Conservation (phyloP, 2,888 invertebrate genomes). For the Melinaea marsaeus region DNA sequence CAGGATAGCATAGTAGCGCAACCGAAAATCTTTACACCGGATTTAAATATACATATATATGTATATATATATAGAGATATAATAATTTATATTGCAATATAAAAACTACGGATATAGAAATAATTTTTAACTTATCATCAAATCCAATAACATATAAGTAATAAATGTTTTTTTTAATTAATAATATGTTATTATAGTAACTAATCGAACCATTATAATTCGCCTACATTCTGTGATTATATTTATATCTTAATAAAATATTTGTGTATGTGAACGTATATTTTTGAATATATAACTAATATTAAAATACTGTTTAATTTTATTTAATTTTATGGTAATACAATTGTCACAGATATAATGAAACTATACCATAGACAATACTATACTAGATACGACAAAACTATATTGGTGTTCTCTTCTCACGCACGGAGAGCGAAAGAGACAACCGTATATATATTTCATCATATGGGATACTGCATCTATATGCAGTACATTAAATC, state of each 20-base stretch:
- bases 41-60: no score
- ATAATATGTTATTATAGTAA: no score
- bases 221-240: no score
- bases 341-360: not conserved
- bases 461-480: not conserved
- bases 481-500: not conserved
- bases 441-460: not conserved
- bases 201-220: not conserved
- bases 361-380: not conserved
- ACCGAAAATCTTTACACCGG: no score
- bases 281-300: not conserved
- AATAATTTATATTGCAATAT: constrained; percentile 13
- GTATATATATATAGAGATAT: not conserved
- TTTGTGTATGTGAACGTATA: no score
- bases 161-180: no score
- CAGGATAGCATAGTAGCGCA: no score
- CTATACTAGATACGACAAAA: not conserved
- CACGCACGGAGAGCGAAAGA: not conserved
- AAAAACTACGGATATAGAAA: constrained; percentile 22
- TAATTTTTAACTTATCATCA: not conserved
- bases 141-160: no score
- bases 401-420: not conserved
- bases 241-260: no score
- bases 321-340: not conserved
- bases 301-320: constrained; percentile 1